phyloP scores from a whole-genome alignment of 2,797 vertebrate genomes.

The Harpagifer antarcticus region DNA sequence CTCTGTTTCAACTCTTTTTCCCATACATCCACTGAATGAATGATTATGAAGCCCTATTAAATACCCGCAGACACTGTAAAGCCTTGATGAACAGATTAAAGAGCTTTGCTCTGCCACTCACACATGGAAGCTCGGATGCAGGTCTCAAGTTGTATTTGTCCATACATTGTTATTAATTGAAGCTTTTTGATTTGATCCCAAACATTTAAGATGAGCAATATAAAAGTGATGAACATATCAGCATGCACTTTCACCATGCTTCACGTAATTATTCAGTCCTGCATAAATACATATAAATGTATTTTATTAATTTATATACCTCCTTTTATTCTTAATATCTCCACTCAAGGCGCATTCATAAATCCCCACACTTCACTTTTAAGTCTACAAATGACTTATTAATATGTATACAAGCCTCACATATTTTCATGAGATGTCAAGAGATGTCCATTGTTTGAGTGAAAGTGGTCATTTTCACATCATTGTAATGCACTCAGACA shows the following conservation, averaged over 20 bases:
- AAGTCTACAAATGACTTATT: not conserved
- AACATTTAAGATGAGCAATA: not conserved
- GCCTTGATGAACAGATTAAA: slow-evolving; percentile 65
- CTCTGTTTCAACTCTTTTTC: slow-evolving; percentile 80
- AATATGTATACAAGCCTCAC: not conserved
- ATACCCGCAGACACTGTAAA: slow-evolving; percentile 76
- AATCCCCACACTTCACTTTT: not conserved
- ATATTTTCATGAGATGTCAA: slow-evolving; percentile 37
- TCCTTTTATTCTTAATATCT: not conserved
- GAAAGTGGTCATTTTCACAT: slow-evolving; percentile 70
- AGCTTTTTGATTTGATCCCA: not conserved
- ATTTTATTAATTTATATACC: not conserved
- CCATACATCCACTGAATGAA: slow-evolving; percentile 83
- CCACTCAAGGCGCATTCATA: not conserved
- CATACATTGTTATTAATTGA: not conserved
- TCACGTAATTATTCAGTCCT: not conserved
- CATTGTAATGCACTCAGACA: slow-evolving; percentile 73
- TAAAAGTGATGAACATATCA: not conserved
- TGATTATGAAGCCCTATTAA: slow-evolving; percentile 80
- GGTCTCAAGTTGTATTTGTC: not conserved
- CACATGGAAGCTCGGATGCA: slow-evolving; percentile 7
- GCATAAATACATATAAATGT: not conserved
- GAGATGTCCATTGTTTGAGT: slow-evolving; percentile 50
- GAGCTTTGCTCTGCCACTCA: slow-evolving; percentile 44
- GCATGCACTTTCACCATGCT: not conserved